Percentiles rank a stretch among this genome's conserved stretches.
Conservation (phyloP, 2,797 vertebrate genomes). For the Antennarius maculatus region DNA sequence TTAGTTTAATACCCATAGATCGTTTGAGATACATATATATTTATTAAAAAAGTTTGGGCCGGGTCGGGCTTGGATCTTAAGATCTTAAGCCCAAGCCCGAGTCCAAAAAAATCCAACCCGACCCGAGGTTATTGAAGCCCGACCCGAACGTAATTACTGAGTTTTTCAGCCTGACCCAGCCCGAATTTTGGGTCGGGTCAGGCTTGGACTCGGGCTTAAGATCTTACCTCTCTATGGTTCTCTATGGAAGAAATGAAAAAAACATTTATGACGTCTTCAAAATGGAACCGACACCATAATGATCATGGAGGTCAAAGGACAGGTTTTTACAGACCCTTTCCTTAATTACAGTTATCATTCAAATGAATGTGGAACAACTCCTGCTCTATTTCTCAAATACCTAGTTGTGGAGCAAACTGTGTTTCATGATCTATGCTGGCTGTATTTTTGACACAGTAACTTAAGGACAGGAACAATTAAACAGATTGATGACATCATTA, state of each 20-base stretch:
- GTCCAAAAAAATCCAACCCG: too few species aligned
- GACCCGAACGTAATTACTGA: too few species aligned
- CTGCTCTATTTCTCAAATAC: slow-evolving; percentile 3
- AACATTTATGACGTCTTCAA: background rate
- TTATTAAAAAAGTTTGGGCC: too few species aligned
- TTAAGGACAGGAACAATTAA: slow-evolving; percentile 43
- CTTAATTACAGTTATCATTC: slow-evolving; percentile 53
- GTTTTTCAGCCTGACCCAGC: too few species aligned
- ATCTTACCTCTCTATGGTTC: too few species aligned
- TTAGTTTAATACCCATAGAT: too few species aligned
- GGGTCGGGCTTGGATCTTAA: too few species aligned
- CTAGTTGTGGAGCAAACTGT: slow-evolving; percentile 8
- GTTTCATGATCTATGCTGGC: slow-evolving; percentile 5
- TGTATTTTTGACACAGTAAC: slow-evolving; percentile 37
- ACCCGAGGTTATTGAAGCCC: too few species aligned
- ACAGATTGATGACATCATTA: slow-evolving; percentile 47
- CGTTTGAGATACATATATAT: too few species aligned
- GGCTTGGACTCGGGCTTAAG: too few species aligned
- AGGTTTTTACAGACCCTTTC: slow-evolving; percentile 36
- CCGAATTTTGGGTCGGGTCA: too few species aligned
- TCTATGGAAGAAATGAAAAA: slow-evolving; percentile 1
- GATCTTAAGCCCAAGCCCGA: too few species aligned
- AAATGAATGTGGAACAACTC: slow-evolving; percentile 48
- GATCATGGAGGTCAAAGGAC: slow-evolving; percentile 55
- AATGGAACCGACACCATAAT: slow-evolving; percentile 27